Evolutionary conservation across 2,888 invertebrate species (phyloP), one percentile per base, ranked within the genome.

Genomic region (Habrosyne pyritoides): DNA sequence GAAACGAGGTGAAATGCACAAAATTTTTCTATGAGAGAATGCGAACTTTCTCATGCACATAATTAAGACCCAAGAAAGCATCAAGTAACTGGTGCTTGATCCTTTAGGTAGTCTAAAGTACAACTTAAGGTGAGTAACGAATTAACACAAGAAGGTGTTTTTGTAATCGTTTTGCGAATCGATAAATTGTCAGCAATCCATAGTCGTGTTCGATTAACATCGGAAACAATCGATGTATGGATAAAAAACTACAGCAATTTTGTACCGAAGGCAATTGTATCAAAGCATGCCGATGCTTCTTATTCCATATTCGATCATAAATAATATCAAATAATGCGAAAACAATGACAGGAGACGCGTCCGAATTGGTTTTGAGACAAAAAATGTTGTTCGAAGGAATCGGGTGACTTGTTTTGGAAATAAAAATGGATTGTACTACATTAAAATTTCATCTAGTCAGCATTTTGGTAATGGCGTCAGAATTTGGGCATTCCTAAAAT

Each of bases 231-330:
- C 71, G 79, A 66, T 63, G 59, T 64, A 63, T 67, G 60, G 63
- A 71, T 73, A 81, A 79, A 81, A 81, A 79, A 56, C 52, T 59
- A 58, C 63, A 66, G 66, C 78, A 76, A 77, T 73, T 75, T 76
- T 69, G 73, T 71, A 57, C 68, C 53, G 64, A 47, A 49, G 55
- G 53, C 59, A 58, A 61, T 59, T 47, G 47, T 58, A 55, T 67
- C 76, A 78, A 78, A 76, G 69, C 56, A 56, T 22, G 64, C 30
- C 14, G 21, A 42, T 71, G 55, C 60, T 75, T 75, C 71, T 79
- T 74, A 50, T 50, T 50, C 50, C 57, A 67, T 53, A 63, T 56
- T 60, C 60, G 55, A 69, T 77, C 77, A 73, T 71, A 74, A 68
- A 75, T 71, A 69, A 78, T 79, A 75, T 75, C 71, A 69, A 69